phyloP scores from a whole-genome alignment of 2,113 vertebrate species.

The Sclerurus mexicanus region DNA sequence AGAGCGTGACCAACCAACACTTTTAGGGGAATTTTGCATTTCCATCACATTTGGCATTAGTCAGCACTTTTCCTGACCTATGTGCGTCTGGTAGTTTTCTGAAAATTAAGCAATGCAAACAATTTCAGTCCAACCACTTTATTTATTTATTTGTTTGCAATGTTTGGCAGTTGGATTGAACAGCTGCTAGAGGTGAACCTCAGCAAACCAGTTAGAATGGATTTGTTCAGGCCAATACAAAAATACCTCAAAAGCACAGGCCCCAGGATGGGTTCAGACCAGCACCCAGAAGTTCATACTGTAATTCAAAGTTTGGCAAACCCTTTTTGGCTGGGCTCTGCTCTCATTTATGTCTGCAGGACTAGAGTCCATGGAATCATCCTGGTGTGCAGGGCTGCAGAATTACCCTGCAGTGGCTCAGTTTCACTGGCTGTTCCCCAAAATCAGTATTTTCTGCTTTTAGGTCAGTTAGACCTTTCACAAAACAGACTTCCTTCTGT shows the following conservation, averaged over 20 bases:
- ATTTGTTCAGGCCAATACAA: not conserved
- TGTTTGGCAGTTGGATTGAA: slow-evolving; percentile 2
- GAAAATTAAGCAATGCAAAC: slow-evolving; percentile 23
- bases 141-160: slow-evolving; percentile 9
- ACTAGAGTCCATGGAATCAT: not conserved
- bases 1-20: not conserved
- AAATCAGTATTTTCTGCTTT: slow-evolving; percentile 10
- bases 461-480: not conserved
- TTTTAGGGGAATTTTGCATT: slow-evolving; percentile 8
- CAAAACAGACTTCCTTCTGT: not conserved
- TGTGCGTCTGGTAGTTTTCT: not conserved
- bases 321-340: not conserved
- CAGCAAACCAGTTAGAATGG: not conserved
- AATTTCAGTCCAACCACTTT: not conserved
- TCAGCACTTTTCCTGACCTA: slow-evolving; percentile 10
- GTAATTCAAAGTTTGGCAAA: not conserved
- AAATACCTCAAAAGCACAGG: slow-evolving; percentile 10
- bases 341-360: not conserved
- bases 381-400: not conserved
- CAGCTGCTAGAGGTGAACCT: slow-evolving; percentile 11
- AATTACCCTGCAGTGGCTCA: not conserved
- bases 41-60: not conserved
- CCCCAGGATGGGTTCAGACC: not conserved
- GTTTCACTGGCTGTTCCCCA: slow-evolving; percentile 2
- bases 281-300: not conserved